Evolutionary conservation across 2,888 invertebrate genomes (phyloP).

Genomic region (Carpatolechia fugitivella): DNA sequence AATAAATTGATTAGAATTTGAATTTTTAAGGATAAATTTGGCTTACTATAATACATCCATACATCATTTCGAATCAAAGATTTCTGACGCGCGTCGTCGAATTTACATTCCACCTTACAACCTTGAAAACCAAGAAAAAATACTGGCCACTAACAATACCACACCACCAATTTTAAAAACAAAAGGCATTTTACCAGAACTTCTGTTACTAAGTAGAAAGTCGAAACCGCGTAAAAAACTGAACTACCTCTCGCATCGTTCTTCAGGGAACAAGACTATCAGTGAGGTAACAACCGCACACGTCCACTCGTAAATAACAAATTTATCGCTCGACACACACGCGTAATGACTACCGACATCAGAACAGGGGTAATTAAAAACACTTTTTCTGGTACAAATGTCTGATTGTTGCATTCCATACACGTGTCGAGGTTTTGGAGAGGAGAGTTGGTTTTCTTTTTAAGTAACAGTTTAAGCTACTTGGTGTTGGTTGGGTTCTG

Average conservation of each 20-base stretch:
- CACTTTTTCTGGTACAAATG: conserved; percentile 32
- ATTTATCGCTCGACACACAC: conserved; percentile 36
- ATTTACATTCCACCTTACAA: too few relatives aligned
- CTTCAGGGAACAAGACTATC: conserved; percentile 25
- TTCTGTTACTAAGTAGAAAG: not conserved
- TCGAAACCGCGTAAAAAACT: not conserved
- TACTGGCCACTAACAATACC: too few relatives aligned
- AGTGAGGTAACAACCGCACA: conserved; percentile 32
- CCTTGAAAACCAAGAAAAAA: too few relatives aligned
- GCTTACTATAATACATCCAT: too few relatives aligned
- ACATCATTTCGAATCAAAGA: too few relatives aligned
- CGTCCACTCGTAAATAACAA: conserved; percentile 48
- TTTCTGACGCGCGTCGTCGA: too few relatives aligned
- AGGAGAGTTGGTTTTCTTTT: not conserved
- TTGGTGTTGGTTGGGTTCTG: too few relatives aligned
- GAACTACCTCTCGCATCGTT: not conserved
- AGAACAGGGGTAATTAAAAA: conserved; percentile 31
- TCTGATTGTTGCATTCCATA: conserved; percentile 23
- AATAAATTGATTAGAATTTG: too few relatives aligned
- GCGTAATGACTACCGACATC: conserved; percentile 23
- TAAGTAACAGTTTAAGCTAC: not conserved
- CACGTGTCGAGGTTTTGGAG: conserved; percentile 17
- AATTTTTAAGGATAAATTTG: too few relatives aligned
- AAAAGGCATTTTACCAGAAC: not conserved
- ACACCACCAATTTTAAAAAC: too few relatives aligned